phyloP scores from a whole-genome alignment of 2,888 invertebrate species.

The Ophion ventricosus region DNA sequence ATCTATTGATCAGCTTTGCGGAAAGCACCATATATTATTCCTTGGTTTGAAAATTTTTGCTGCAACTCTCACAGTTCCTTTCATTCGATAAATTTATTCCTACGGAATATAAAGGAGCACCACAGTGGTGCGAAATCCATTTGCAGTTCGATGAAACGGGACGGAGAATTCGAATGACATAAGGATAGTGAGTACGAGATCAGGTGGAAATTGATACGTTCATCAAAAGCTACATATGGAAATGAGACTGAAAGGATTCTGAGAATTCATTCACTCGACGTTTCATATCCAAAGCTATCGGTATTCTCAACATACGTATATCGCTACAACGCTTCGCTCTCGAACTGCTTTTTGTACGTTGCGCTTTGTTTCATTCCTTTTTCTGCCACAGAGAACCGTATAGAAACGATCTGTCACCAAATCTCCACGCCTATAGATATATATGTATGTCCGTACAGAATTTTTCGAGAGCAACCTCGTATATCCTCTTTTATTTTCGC shows the following conservation, averaged over 20 bases:
- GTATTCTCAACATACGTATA: constrained; percentile 18
- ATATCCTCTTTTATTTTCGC: constrained; percentile 6
- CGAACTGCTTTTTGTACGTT: background rate
- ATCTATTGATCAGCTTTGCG: background rate
- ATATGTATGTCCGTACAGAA: background rate
- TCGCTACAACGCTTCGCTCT: constrained; percentile 15
- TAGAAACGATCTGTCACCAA: constrained; percentile 35
- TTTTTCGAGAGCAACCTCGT: constrained; percentile 17
- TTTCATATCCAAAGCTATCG: constrained; percentile 36
- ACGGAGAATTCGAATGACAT: too few relatives aligned
- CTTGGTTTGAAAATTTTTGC: background rate
- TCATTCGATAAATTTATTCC: too few relatives aligned
- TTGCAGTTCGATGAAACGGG: background rate
- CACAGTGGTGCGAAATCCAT: background rate
- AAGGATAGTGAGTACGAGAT: background rate
- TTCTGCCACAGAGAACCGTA: background rate
- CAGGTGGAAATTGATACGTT: constrained; percentile 12
- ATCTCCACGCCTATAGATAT: background rate
- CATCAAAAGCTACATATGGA: constrained; percentile 24
- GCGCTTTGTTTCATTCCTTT: constrained; percentile 15
- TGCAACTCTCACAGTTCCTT: too few relatives aligned
- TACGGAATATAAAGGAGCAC: background rate
- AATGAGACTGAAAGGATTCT: constrained; percentile 54
- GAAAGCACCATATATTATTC: background rate
- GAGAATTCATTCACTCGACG: constrained; percentile 36